Evolutionary conservation across 2,113 vertebrate species (phyloP).

Genomic region (Aramus guarauna): DNA sequence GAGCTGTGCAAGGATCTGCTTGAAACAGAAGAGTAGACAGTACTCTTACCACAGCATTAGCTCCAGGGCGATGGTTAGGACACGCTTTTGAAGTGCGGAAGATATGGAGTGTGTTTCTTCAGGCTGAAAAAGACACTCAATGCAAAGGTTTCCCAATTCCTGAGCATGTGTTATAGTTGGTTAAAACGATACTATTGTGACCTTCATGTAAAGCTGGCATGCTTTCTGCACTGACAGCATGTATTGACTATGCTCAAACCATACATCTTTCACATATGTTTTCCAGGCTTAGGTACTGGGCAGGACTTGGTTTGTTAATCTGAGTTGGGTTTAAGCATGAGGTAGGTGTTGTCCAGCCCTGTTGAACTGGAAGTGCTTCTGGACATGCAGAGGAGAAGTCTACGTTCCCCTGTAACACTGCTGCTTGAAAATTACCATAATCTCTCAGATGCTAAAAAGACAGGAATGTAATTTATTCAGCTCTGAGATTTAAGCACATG

Average conservation of each 20-base stretch:
- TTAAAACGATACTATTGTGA: not conserved
- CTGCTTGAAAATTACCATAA: not conserved
- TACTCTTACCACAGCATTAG: fast-evolving
- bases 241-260: not conserved
- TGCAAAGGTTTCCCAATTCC: not conserved
- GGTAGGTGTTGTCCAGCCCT: not conserved
- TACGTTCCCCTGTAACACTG: fast-evolving
- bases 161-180: not conserved
- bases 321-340: not conserved
- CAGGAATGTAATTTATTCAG: not conserved
- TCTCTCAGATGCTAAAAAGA: not conserved
- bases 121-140: not conserved
- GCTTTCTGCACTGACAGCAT: not conserved
- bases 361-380: not conserved
- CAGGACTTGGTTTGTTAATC: not conserved
- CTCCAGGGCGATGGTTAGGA: not conserved
- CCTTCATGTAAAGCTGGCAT: not conserved
- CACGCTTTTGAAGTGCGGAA: not conserved
- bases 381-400: not conserved
- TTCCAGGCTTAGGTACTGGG: not conserved
- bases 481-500: not conserved
- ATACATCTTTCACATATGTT: not conserved
- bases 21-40: not conserved
- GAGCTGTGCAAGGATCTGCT: not conserved
- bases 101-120: not conserved